A percentile compares a stretch with the other conserved stretches of the same genome.
Conservation (phyloP, 2,888 invertebrate species). For the Torymus aiolomorphi region DNA sequence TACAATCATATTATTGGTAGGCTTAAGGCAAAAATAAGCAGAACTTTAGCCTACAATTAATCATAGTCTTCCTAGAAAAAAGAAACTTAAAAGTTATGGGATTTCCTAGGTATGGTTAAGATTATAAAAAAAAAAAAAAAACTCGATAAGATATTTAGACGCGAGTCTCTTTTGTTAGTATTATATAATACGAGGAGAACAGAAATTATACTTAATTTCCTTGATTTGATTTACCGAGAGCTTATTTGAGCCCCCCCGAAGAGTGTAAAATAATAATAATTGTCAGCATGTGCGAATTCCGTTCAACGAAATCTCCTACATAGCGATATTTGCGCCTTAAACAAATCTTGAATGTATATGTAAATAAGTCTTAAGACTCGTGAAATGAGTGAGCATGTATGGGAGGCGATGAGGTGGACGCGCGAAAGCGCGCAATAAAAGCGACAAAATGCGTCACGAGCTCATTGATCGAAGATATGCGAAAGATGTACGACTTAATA, state of each 20-base stretch:
- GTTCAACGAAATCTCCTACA: slow-evolving; percentile 51
- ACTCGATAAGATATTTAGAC: slow-evolving; percentile 41
- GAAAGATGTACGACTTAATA: slow-evolving; percentile 18
- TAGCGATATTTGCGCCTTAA: slow-evolving; percentile 41
- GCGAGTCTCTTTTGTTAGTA: slow-evolving; percentile 43
- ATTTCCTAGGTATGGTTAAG: slow-evolving; percentile 54
- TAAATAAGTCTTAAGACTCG: slow-evolving; percentile 20
- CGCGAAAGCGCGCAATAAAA: slow-evolving; percentile 13
- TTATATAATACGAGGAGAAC: slow-evolving; percentile 21
- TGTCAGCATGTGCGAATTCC: slow-evolving; percentile 43
- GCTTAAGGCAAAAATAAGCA: slow-evolving; percentile 58
- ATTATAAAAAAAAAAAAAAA: slow-evolving; percentile 39
- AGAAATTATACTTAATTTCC: slow-evolving; percentile 50
- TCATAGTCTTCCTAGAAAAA: slow-evolving; percentile 75
- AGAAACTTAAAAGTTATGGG: slow-evolving; percentile 56
- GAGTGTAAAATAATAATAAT: slow-evolving; percentile 16
- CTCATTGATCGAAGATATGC: slow-evolving; percentile 38
- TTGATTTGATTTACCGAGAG: slow-evolving; percentile 35
- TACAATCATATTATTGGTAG: slow-evolving; percentile 59
- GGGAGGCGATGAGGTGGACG: too few species aligned
- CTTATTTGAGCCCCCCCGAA: slow-evolving; percentile 30
- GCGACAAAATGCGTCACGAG: slow-evolving; percentile 46
- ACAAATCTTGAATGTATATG: slow-evolving; percentile 23
- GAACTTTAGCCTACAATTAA: slow-evolving; percentile 74
- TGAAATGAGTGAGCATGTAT: too few species aligned